Evolutionary conservation across 2,888 invertebrate genomes (phyloP).

Genomic region (Agrochola lychnidis): DNA sequence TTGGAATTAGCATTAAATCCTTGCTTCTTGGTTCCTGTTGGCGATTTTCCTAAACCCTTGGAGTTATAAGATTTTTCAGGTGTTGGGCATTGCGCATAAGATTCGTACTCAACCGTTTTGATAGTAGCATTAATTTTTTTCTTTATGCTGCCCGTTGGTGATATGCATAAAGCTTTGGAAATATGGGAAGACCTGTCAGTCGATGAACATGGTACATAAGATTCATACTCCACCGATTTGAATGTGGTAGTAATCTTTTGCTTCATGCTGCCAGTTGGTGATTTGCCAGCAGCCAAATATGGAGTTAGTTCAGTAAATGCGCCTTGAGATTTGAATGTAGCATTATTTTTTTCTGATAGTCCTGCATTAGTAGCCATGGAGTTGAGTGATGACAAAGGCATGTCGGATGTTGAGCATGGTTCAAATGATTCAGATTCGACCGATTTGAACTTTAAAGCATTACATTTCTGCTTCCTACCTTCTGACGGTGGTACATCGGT

Average conservation of each 20-base stretch:
- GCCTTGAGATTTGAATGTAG: conserved; percentile 8
- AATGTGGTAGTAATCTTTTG: conserved; percentile 19
- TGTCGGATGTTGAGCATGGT: conserved; percentile 2
- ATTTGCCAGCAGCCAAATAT: conserved; percentile 5
- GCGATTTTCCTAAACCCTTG: neutral
- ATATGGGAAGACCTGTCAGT: neutral
- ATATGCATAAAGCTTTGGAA: conserved; percentile 2
- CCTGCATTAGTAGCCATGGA: neutral
- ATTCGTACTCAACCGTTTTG: conserved; percentile 35
- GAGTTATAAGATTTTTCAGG: neutral
- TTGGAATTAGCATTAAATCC: neutral
- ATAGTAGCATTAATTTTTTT: conserved; percentile 26
- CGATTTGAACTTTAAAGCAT: conserved; percentile 24
- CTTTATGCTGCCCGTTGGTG: conserved; percentile 17
- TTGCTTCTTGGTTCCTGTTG: neutral
- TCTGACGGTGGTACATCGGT: conserved; percentile 10
- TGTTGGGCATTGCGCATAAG: neutral
- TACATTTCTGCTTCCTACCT: conserved; percentile 18
- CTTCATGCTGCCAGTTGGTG: conserved; percentile 25
- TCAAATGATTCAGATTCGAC: conserved; percentile 13
- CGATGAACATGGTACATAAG: conserved; percentile 2
- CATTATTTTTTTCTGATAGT: neutral
- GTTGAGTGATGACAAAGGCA: conserved; percentile 18
- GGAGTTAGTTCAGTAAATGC: neutral
- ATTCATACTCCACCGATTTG: conserved; percentile 36